Base-by-base conservation (phyloP, 1,140 invertebrate species). In the Lamellibrachia luymesi region DNA sequence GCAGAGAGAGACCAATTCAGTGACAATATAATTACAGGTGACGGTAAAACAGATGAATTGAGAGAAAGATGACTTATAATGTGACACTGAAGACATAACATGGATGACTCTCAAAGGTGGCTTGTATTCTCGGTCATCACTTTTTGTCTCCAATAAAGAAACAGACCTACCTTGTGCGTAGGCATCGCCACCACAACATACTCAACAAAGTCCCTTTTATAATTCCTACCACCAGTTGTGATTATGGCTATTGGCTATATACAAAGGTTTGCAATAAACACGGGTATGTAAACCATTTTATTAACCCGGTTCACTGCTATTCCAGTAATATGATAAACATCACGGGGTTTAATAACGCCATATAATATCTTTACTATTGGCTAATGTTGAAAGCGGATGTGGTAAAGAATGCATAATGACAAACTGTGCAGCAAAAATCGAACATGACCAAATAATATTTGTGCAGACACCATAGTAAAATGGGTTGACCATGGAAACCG, bases 391-490 rank as follows among this genome's bases (percentile, higher is more conserved):
- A 8, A 80, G 64, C 64, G 2, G 17, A 80, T 22, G 64, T 80
- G 8, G 64, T 22, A 17, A 22, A 80, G 64, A 80, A 80, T 22
- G 4, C 25, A 80, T 22, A 80, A 6, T 22, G 25, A 17, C 13
- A 22, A 4, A 80, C 64, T 10, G 13, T 22, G 64, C 17, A 22
- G 64, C 64, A 8, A 17, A 80, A 8, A 80, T 80, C 64, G 64
- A 80, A 80, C 17, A 80, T 80, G 64, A 80, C 64, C 64, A 80
- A 80, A 80, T 80, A 80, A 80, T 80, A 80, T 80, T 80, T 80
- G 64, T 22, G 64, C 17, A 80, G 64, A 80, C 13, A 22, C 64
- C 64, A 17, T 80, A 22, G 64, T 80, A 22, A 80, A 22, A 80
- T 80, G 64, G 64, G 17, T 80, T 22, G 64, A 22, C 64, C 17